Conservation (phyloP, 2,113 vertebrate genomes). For the Melierax canorus region DNA sequence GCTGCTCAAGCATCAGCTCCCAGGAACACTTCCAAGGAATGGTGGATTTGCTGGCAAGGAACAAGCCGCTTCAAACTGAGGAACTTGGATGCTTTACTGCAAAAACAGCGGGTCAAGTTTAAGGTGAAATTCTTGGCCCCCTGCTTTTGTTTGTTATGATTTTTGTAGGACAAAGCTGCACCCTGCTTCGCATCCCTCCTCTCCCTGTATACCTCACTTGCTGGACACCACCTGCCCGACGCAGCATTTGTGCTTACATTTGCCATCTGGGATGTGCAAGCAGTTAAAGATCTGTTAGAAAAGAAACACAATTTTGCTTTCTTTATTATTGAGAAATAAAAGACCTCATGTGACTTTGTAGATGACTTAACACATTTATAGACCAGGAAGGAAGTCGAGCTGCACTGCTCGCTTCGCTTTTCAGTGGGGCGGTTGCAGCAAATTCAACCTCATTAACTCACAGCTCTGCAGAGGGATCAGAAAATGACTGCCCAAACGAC, state of each 20-base stretch:
- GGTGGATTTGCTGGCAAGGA: background rate
- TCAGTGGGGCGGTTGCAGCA: background rate
- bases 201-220: background rate
- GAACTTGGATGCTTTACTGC: background rate
- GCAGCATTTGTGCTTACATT: rapidly evolving
- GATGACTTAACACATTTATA: slow-evolving; percentile 48
- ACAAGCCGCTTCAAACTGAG: rapidly evolving
- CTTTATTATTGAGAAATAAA: background rate
- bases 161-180: background rate
- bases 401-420: slow-evolving; percentile 22
- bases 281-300: background rate
- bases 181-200: background rate
- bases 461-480: background rate
- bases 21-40: background rate
- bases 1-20: background rate
- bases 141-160: background rate
- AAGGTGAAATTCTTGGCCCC: slow-evolving; percentile 10
- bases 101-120: background rate
- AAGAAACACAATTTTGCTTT: background rate
- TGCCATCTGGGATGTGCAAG: background rate
- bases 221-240: background rate
- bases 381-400: slow-evolving; percentile 70
- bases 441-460: background rate
- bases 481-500: slow-evolving; percentile 1
- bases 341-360: slow-evolving; percentile 55